These are phyloP conservation scores for Apogon talboti DNA, from an alignment of 2,797 vertebrate genomes.

Conservation along the genomic window DNA sequence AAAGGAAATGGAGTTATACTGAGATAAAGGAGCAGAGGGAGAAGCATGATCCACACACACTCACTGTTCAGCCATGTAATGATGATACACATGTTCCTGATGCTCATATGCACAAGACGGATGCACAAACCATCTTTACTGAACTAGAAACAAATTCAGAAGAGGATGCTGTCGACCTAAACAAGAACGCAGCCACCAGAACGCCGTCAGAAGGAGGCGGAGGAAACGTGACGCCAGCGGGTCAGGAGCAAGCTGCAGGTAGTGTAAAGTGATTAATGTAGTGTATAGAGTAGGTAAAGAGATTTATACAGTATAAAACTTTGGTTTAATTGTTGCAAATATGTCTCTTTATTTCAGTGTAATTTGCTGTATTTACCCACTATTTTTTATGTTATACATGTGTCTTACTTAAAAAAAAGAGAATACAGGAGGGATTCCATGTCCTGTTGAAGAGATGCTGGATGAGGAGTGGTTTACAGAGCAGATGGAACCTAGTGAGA, in stretches of 20 bases:
- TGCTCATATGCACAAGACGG: neutral
- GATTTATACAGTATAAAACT: no score
- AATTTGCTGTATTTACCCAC: neutral
- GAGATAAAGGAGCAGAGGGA: slow-evolving; percentile 51
- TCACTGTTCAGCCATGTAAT: no score
- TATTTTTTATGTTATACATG: neutral
- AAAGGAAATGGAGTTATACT: slow-evolving; percentile 45
- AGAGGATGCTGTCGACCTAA: neutral
- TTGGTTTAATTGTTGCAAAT: no score
- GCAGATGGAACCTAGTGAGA: slow-evolving; percentile 67
- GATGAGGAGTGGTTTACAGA: slow-evolving; percentile 84
- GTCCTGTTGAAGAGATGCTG: slow-evolving; percentile 57
- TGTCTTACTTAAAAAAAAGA: neutral
- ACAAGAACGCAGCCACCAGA: neutral
- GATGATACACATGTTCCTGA: neutral
- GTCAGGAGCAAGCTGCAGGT: slow-evolving; percentile 41
- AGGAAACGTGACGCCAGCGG: neutral
- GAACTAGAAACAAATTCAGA: neutral
- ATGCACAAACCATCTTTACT: neutral
- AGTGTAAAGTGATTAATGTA: neutral
- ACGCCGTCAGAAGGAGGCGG: slow-evolving; percentile 2
- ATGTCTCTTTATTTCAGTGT: neutral
- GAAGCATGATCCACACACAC: neutral
- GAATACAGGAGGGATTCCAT: slow-evolving; percentile 8
- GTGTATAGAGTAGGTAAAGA: no score